Evolutionary conservation across 2,797 vertebrate species (phyloP).

Genomic region (Heteromormyrus szaboi): DNA sequence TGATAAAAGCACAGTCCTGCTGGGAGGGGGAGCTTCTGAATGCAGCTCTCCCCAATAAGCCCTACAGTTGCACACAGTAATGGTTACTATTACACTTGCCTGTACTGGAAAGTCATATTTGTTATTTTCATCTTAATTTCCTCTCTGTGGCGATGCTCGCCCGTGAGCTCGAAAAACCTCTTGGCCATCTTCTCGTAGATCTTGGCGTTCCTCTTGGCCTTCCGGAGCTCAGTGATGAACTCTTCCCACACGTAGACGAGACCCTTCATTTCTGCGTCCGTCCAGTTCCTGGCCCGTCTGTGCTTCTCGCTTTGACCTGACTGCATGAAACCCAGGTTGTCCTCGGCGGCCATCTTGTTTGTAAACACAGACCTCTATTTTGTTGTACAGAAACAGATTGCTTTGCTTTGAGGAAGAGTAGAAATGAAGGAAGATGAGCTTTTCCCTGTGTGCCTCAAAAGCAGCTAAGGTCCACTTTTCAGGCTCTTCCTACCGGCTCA

Average conservation of each 20-base stretch:
- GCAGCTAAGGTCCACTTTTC: constrained; percentile 24
- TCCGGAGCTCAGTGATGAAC: constrained; percentile 88
- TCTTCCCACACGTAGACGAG: constrained; percentile 97
- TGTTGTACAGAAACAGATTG: constrained; percentile 24
- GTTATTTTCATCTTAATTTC: constrained; percentile 99
- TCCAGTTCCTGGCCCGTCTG: constrained; percentile 96
- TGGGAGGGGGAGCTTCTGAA: not conserved
- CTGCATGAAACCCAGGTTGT: constrained; percentile 79
- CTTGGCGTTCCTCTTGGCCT: constrained; percentile 96
- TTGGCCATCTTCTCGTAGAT: constrained; percentile 99
- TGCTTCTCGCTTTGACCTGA: constrained; percentile 86
- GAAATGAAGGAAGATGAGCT: constrained; percentile 25
- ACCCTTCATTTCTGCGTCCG: constrained; percentile 93
- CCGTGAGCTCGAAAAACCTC: constrained; percentile 91
- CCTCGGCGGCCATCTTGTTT: constrained; percentile 76
- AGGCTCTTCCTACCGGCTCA: constrained; percentile 60
- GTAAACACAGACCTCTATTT: not conserved
- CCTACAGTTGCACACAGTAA: not conserved
- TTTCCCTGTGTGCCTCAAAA: constrained; percentile 50
- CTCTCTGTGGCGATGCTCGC: constrained; percentile 91
- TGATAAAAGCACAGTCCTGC: not conserved
- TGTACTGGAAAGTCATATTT: constrained; percentile 99
- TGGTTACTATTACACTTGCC: constrained; percentile 62
- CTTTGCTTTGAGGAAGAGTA: constrained; percentile 29
- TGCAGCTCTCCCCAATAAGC: not conserved